Percentiles rank a stretch among this genome's conserved stretches.
phyloP scores from a whole-genome alignment of 2,888 invertebrate species.

The Pristionchus maxplancki region DNA sequence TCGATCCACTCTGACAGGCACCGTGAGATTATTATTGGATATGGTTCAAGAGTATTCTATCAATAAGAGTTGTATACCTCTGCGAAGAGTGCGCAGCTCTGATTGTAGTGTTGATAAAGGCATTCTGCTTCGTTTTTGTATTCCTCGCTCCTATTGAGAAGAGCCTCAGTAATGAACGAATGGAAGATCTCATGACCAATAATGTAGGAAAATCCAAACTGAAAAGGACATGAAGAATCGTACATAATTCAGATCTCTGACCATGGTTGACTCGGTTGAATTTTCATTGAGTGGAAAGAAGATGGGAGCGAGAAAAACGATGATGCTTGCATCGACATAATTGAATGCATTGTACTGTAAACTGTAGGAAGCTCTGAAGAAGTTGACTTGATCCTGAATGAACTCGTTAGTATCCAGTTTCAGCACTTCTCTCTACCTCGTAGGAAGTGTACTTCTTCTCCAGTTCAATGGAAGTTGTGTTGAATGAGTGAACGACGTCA shows the following conservation, averaged over 20 bases:
- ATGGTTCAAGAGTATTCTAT: background rate
- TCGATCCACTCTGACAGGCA: background rate
- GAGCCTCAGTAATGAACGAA: background rate
- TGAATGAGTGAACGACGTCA: conserved; percentile 29
- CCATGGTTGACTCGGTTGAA: background rate
- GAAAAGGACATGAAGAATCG: background rate
- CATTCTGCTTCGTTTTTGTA: background rate
- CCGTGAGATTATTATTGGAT: background rate
- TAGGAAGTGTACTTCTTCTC: background rate
- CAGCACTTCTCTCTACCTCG: background rate
- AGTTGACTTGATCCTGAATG: background rate
- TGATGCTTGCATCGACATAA: background rate
- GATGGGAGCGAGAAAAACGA: background rate
- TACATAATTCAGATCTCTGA: background rate
- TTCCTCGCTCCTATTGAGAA: background rate
- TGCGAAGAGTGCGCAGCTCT: conserved; percentile 8
- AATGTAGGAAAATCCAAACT: background rate
- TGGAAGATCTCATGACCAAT: conserved; percentile 41
- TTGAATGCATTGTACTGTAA: conserved; percentile 32
- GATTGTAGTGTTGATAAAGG: background rate
- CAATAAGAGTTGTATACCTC: background rate
- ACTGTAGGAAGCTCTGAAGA: background rate
- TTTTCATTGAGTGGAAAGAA: conserved; percentile 35
- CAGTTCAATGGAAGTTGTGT: background rate
- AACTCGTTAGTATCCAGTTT: background rate